A percentile compares a stretch with the other conserved stretches of the same genome.
Conservation (phyloP, 2,888 invertebrate genomes). For the Gymnocheta viridis region DNA sequence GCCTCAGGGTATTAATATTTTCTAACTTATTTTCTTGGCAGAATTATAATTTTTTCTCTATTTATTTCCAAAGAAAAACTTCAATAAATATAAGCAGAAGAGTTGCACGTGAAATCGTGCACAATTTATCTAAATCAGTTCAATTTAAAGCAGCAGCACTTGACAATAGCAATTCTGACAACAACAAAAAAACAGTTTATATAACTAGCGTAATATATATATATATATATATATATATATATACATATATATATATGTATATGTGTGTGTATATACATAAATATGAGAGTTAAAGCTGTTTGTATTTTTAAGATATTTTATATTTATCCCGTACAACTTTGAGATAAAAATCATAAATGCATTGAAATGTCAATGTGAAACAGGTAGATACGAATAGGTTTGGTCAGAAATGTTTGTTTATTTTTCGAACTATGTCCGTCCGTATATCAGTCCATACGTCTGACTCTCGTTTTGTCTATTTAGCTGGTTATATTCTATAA, state of each 20-base stretch:
- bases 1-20: neutral
- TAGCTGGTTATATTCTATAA: conserved; percentile 5
- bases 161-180: conserved; percentile 63
- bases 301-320: conserved; percentile 24
- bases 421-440: conserved; percentile 20
- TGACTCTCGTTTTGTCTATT: conserved; percentile 6
- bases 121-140: conserved; percentile 71
- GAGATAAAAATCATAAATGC: conserved; percentile 80
- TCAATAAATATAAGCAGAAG: conserved; percentile 62
- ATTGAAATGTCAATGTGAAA: conserved; percentile 78
- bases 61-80: conserved; percentile 56
- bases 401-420: conserved; percentile 67
- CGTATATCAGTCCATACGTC: conserved; percentile 25
- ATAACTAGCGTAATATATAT: neutral
- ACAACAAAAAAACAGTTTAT: neutral
- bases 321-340: conserved; percentile 61
- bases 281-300: neutral
- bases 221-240: neutral
- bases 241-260: neutral
- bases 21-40: conserved; percentile 24
- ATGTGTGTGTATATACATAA: conserved; percentile 1
- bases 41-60: conserved; percentile 10
- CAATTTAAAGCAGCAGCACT: conserved; percentile 69
- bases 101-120: conserved; percentile 70
- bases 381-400: conserved; percentile 70